A percentile compares a stretch with the other conserved stretches of the same genome.
Evolutionary conservation across 1,140 invertebrate genomes (phyloP).

Genomic region (Drosophila novamexicana): DNA sequence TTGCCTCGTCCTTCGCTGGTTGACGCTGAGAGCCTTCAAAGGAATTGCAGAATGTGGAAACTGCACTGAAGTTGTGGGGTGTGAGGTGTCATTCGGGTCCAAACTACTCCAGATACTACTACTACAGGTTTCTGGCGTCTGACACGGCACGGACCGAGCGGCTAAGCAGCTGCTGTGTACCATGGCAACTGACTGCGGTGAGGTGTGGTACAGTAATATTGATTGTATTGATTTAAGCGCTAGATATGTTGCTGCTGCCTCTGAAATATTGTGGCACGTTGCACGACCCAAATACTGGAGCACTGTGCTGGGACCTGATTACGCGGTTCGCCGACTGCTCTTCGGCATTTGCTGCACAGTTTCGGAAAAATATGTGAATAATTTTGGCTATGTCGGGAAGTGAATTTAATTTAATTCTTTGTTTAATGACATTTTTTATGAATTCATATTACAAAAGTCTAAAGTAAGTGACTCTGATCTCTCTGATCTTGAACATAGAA

Average conservation of each 20-base stretch:
- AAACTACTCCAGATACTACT: not conserved
- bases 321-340: conserved; percentile 17
- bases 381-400: too few species aligned
- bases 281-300: conserved; percentile 43
- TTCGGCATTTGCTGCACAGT: not conserved
- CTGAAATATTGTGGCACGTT: conserved; percentile 32
- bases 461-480: too few species aligned
- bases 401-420: too few species aligned
- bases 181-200: conserved; percentile 2
- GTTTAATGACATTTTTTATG: too few species aligned
- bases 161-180: conserved; percentile 39
- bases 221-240: conserved; percentile 78
- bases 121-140: conserved; percentile 1
- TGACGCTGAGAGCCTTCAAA: conserved; percentile 45
- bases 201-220: conserved; percentile 63
- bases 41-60: conserved; percentile 59
- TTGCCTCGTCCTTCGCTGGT: conserved; percentile 58
- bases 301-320: conserved; percentile 15
- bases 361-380: too few species aligned
- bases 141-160: conserved; percentile 41
- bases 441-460: too few species aligned
- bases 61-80: conserved; percentile 36
- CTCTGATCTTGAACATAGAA: too few species aligned
- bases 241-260: conserved; percentile 46
- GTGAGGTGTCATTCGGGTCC: not conserved